Conservation (phyloP, 2,888 invertebrate species). For the Osedax fenrisi region DNA sequence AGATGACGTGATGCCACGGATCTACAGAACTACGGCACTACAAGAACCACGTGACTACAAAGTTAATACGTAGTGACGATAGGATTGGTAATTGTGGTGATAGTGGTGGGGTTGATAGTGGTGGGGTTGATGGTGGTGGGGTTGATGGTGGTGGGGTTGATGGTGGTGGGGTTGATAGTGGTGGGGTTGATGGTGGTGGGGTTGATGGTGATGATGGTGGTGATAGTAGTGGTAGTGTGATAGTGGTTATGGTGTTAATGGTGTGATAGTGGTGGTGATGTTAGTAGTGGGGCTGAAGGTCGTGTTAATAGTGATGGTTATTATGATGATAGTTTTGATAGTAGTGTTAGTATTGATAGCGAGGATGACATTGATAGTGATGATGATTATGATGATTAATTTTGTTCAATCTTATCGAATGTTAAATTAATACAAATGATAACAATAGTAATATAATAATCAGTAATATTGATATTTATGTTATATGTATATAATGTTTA, state of each 20-base stretch:
- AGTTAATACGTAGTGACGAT: background rate
- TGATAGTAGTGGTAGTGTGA: background rate
- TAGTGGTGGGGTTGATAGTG: background rate
- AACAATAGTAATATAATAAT: too few relatives aligned
- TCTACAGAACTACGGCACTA: too few relatives aligned
- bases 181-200: background rate
- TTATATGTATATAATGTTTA: too few relatives aligned
- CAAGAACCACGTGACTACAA: too few relatives aligned
- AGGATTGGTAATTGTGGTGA: background rate
- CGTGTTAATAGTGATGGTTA: background rate
- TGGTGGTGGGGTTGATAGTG: background rate
- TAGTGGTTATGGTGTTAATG: background rate
- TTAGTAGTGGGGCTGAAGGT: background rate
- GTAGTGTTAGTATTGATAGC: background rate
- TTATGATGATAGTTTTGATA: background rate
- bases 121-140: background rate
- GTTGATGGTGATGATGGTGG: background rate
- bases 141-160: background rate
- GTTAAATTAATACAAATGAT: too few relatives aligned
- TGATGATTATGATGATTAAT: too few relatives aligned
- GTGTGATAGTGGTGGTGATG: background rate
- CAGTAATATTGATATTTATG: too few relatives aligned
- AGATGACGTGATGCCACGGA: too few relatives aligned
- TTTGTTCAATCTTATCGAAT: too few relatives aligned
- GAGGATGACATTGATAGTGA: too few relatives aligned